phyloP scores from a whole-genome alignment of 2,888 invertebrate genomes.

The Drosophila quinaria region DNA sequence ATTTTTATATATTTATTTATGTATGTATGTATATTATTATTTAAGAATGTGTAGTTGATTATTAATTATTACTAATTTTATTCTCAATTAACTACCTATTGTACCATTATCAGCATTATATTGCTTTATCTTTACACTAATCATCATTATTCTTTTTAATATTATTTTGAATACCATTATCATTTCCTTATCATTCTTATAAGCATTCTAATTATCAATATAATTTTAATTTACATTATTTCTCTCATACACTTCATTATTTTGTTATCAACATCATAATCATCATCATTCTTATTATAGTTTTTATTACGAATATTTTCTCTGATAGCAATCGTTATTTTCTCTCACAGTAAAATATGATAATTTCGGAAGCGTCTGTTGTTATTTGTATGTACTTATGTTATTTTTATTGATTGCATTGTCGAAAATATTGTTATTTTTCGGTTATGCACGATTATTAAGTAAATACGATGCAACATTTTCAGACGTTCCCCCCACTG shows the following conservation, averaged over 20 bases:
- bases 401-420: slow-evolving; percentile 27
- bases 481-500: background rate
- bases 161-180: background rate
- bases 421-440: slow-evolving; percentile 15
- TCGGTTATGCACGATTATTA: slow-evolving; percentile 19
- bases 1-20: background rate
- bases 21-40: background rate
- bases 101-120: background rate
- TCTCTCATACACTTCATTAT: background rate
- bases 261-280: background rate
- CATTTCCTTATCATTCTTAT: background rate
- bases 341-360: background rate
- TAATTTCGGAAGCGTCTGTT: slow-evolving; percentile 14
- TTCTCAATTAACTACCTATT: background rate
- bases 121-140: too few relatives aligned
- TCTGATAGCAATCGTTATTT: background rate
- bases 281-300: background rate
- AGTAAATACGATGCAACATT: slow-evolving; percentile 34
- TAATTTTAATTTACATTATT: background rate
- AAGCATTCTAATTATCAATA: background rate
- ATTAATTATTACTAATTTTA: background rate
- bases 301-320: background rate
- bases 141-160: background rate
- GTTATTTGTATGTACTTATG: too few relatives aligned
- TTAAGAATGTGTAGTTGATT: background rate